Evolutionary conservation across 2,113 vertebrate genomes (phyloP).

Genomic region (Elanus axillaris): DNA sequence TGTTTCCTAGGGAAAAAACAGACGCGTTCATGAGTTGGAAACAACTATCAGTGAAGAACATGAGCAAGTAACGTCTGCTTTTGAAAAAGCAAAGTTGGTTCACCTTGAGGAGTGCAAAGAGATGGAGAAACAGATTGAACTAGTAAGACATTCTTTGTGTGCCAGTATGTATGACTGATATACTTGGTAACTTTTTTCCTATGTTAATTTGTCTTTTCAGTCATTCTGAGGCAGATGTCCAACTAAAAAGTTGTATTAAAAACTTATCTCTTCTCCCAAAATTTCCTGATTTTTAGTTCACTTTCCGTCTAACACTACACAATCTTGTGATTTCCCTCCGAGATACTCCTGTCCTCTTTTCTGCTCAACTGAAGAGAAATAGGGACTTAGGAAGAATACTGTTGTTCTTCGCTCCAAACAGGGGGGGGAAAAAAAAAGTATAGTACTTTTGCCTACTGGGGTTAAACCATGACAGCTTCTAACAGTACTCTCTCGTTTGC

Average conservation of each 20-base stretch:
- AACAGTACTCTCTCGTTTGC: background rate
- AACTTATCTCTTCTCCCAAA: background rate
- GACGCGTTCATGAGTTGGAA: constrained; percentile 78
- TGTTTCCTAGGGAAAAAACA: constrained; percentile 76
- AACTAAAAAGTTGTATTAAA: background rate
- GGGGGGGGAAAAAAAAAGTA: no score
- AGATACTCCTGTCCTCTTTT: background rate
- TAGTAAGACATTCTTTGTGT: constrained; percentile 71
- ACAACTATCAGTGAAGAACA: constrained; percentile 77
- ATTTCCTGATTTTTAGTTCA: background rate
- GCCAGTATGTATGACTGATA: background rate
- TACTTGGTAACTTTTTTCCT: background rate
- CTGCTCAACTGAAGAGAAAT: background rate
- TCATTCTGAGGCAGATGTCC: background rate
- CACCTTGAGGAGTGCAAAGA: constrained; percentile 80
- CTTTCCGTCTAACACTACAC: background rate
- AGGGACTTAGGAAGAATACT: background rate
- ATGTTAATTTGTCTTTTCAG: background rate
- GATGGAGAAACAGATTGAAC: constrained; percentile 81
- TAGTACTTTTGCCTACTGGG: background rate
- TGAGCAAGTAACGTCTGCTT: constrained; percentile 75
- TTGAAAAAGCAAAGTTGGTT: constrained; percentile 80
- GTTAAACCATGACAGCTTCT: background rate
- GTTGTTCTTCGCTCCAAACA: background rate
- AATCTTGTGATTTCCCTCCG: background rate